phyloP scores from a whole-genome alignment of 2,113 vertebrate genomes.

The Cochlearius cochlearius region DNA sequence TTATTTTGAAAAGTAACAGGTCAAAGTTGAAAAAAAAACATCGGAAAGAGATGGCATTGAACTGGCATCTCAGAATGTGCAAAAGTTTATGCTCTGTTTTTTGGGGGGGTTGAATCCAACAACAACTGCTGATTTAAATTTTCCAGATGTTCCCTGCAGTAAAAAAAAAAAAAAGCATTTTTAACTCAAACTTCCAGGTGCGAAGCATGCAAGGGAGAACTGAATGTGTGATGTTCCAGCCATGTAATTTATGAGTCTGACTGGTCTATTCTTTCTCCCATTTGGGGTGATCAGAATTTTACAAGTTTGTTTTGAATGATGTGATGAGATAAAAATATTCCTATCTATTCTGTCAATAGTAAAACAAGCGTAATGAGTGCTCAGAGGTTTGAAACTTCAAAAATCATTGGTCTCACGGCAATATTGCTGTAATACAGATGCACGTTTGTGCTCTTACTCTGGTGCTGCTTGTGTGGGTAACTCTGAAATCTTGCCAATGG shows the following conservation, averaged over 20 bases:
- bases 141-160: not conserved
- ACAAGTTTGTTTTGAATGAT: constrained; percentile 9
- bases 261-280: not conserved
- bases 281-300: not conserved
- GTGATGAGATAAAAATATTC: constrained; percentile 28
- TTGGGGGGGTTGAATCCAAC: not conserved
- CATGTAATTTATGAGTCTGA: not conserved
- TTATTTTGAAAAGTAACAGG: not conserved
- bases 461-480: not conserved
- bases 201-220: not conserved
- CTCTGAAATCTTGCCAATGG: not conserved
- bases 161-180: not conserved
- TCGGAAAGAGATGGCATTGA: not conserved
- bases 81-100: not conserved
- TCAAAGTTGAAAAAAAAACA: not conserved
- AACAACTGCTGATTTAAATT: not conserved
- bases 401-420: constrained; percentile 24
- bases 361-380: not conserved
- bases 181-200: not conserved
- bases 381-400: constrained; percentile 5
- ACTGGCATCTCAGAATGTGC: not conserved
- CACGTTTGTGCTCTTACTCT: not conserved
- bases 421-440: not conserved
- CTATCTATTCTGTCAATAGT: constrained; percentile 9
- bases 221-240: not conserved